Conservation (phyloP, 1,140 invertebrate species). For the Ooceraea biroi region DNA sequence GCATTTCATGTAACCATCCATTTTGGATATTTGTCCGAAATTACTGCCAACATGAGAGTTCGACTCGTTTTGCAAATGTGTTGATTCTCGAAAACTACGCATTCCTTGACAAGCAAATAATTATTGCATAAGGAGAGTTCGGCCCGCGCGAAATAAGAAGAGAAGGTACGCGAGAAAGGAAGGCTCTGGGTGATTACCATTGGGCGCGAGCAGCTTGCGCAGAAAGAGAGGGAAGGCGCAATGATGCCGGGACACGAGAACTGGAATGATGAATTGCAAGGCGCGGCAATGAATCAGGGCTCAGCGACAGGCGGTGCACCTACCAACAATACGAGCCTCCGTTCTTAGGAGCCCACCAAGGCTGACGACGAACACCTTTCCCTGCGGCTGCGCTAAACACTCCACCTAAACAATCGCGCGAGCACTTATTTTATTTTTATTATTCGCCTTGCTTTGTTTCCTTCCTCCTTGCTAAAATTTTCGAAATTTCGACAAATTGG, state of each 20-base stretch:
- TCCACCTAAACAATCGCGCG: constrained; percentile 65
- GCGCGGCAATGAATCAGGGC: constrained; percentile 81
- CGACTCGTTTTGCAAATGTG: background rate
- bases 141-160: constrained; percentile 20
- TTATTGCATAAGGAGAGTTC: constrained; percentile 56
- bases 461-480: background rate
- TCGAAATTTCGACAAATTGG: no score
- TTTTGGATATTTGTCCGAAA: background rate
- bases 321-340: constrained; percentile 73
- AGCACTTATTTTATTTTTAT: constrained; percentile 46
- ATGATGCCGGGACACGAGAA: constrained; percentile 76
- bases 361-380: constrained; percentile 73
- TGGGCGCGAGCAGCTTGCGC: constrained; percentile 52
- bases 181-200: constrained; percentile 68
- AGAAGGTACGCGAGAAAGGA: constrained; percentile 51
- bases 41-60: constrained; percentile 21
- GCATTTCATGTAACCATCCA: background rate
- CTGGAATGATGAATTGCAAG: constrained; percentile 81
- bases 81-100: constrained; percentile 37
- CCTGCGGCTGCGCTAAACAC: constrained; percentile 56
- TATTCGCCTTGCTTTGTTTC: background rate
- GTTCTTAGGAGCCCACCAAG: constrained; percentile 73
- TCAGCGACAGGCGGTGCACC: constrained; percentile 74
- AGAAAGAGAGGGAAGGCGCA: constrained; percentile 55
- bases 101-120: constrained; percentile 45